phyloP scores from a whole-genome alignment of 2,113 vertebrate genomes.

The Daphoenositta chrysoptera region DNA sequence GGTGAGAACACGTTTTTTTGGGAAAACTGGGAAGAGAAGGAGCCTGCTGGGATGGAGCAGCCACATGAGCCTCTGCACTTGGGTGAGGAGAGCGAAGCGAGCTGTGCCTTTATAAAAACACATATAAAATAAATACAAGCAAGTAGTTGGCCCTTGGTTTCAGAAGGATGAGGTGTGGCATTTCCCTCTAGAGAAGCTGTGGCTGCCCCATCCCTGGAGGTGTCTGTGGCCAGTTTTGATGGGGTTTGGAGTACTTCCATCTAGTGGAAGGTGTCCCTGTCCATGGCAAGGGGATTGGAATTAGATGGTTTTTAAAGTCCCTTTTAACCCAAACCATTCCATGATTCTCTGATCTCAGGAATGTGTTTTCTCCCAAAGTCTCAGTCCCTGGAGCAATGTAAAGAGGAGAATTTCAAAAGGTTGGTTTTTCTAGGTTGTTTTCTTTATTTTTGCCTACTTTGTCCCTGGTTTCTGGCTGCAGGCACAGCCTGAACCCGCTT shows the following conservation, averaged over 20 bases:
- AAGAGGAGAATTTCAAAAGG: neutral
- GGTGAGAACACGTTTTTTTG: rapidly evolving
- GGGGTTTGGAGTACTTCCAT: neutral
- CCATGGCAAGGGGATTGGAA: neutral
- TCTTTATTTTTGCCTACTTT: neutral
- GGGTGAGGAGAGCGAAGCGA: neutral
- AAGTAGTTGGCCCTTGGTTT: neutral
- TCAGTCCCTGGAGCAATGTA: neutral
- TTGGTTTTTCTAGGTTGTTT: neutral
- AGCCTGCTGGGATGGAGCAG: neutral
- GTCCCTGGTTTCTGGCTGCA: neutral
- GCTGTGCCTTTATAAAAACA: neutral
- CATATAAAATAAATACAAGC: neutral
- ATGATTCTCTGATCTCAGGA: neutral
- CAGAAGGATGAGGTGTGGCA: neutral
- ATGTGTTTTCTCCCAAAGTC: neutral
- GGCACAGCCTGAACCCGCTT: neutral
- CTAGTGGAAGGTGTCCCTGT: neutral
- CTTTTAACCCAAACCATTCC: neutral
- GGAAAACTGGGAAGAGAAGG: neutral
- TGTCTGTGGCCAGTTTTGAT: neutral
- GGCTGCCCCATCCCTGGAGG: neutral
- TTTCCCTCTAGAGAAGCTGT: neutral
- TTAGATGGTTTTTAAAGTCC: neutral
- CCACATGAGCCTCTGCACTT: rapidly evolving